Percentiles rank a stretch among this genome's conserved stretches.
Conservation (phyloP, 2,888 invertebrate species). For the Thalpophila matura region DNA sequence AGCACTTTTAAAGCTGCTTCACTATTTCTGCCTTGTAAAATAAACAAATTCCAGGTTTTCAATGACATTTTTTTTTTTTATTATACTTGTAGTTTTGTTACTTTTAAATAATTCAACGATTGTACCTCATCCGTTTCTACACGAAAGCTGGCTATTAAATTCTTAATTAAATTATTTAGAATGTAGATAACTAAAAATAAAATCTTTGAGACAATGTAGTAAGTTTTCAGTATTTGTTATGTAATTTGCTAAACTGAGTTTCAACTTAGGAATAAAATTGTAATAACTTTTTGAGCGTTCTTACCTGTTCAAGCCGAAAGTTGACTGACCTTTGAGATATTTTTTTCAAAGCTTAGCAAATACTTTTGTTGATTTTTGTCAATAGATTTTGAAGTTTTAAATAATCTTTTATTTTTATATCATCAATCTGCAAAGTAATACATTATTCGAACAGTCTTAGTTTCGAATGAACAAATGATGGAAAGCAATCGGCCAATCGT, state of each 20-base stretch:
- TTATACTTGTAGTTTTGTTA: slow-evolving; percentile 19
- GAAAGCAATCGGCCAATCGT: too few relatives aligned
- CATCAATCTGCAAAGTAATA: too few relatives aligned
- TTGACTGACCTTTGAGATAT: slow-evolving; percentile 25
- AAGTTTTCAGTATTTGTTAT: slow-evolving; percentile 23
- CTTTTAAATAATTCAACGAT: slow-evolving; percentile 17
- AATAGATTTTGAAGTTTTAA: slow-evolving; percentile 48
- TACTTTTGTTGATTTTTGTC: slow-evolving; percentile 40
- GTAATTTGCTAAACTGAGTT: slow-evolving; percentile 7
- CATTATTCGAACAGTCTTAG: too few relatives aligned
- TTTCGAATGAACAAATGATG: too few relatives aligned
- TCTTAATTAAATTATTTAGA: slow-evolving; percentile 17
- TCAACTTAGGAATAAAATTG: slow-evolving; percentile 7
- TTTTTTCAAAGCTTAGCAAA: slow-evolving; percentile 18
- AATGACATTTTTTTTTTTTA: slow-evolving; percentile 42
- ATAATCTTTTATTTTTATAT: slow-evolving; percentile 7
- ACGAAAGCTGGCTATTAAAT: slow-evolving; percentile 8
- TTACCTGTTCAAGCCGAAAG: slow-evolving; percentile 1
- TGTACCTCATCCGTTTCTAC: slow-evolving; percentile 3
- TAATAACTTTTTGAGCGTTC: slow-evolving; percentile 1
- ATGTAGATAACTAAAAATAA: slow-evolving; percentile 5
- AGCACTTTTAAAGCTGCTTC: slow-evolving; percentile 66
- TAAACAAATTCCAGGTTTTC: slow-evolving; percentile 81
- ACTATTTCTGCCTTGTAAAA: slow-evolving; percentile 78
- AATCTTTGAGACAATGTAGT: slow-evolving; percentile 7